These are phyloP conservation scores for Diachasmimorpha longicaudata DNA, from an alignment of 1,140 invertebrate species.

Conservation along the genomic window DNA sequence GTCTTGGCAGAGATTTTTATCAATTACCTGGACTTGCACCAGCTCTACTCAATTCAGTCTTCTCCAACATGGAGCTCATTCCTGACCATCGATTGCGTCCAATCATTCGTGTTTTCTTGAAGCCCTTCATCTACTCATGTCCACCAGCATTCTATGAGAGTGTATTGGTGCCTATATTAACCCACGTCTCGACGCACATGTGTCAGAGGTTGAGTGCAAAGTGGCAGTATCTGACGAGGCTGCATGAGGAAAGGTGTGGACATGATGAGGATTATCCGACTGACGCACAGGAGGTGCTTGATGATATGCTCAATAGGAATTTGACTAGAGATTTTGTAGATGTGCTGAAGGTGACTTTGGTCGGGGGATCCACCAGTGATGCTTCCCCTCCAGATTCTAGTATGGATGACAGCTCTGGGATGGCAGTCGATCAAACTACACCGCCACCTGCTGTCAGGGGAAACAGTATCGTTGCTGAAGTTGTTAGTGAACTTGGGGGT, in stretches of 20 bases:
- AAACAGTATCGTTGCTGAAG: conserved; percentile 68
- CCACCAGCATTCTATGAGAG: conserved; percentile 77
- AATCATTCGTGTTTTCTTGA: conserved; percentile 83
- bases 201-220: conserved; percentile 75
- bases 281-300: conserved; percentile 85
- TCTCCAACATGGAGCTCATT: conserved; percentile 75
- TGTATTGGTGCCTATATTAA: conserved; percentile 79
- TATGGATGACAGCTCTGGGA: conserved; percentile 71
- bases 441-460: conserved; percentile 50
- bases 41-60: conserved; percentile 70
- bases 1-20: conserved; percentile 84
- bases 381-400: conserved; percentile 60
- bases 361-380: conserved; percentile 62
- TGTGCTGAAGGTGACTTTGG: conserved; percentile 74
- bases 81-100: conserved; percentile 86
- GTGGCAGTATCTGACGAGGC: conserved; percentile 78
- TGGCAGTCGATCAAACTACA: conserved; percentile 66
- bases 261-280: conserved; percentile 76
- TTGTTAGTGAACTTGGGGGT: conserved; percentile 76
- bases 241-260: conserved; percentile 73
- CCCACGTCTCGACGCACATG: conserved; percentile 80
- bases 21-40: conserved; percentile 70
- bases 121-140: conserved; percentile 84
- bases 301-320: conserved; percentile 86
- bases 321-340: conserved; percentile 88